Conservation (phyloP, 2,888 invertebrate genomes). For the Tillus elongatus region DNA sequence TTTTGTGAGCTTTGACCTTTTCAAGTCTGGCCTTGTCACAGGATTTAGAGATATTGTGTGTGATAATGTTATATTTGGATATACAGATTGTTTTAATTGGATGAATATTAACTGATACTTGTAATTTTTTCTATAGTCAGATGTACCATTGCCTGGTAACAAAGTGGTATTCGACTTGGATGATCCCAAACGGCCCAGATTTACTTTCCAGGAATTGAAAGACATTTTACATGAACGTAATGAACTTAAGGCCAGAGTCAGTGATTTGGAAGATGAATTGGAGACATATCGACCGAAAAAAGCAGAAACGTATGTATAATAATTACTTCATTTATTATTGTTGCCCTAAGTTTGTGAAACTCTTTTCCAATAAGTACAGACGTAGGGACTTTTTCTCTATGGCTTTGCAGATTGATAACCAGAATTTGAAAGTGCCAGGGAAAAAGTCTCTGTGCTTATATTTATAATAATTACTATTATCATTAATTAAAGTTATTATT, state of each 20-base stretch:
- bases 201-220: conserved; percentile 74
- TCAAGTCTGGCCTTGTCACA: no score
- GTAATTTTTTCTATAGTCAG: conserved; percentile 33
- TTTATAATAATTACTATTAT: no score
- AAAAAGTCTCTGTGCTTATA: no score
- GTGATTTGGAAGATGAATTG: conserved; percentile 88
- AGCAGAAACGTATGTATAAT: conserved; percentile 43
- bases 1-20: no score
- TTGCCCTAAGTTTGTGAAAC: conserved; percentile 2
- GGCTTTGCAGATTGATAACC: conserved; percentile 3
- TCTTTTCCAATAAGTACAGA: no score
- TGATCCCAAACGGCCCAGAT: conserved; percentile 69
- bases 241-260: conserved; percentile 83
- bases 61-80: no score
- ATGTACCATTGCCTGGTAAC: conserved; percentile 46
- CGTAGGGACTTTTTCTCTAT: conserved; percentile 10
- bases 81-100: neutral
- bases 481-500: no score
- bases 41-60: no score
- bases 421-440: no score
- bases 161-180: conserved; percentile 53
- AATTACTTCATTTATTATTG: neutral
- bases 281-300: conserved; percentile 59
- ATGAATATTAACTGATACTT: neutral
- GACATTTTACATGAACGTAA: conserved; percentile 87